phyloP scores from a whole-genome alignment of 2,888 invertebrate genomes.

The Zygothrica quintamaculata region DNA sequence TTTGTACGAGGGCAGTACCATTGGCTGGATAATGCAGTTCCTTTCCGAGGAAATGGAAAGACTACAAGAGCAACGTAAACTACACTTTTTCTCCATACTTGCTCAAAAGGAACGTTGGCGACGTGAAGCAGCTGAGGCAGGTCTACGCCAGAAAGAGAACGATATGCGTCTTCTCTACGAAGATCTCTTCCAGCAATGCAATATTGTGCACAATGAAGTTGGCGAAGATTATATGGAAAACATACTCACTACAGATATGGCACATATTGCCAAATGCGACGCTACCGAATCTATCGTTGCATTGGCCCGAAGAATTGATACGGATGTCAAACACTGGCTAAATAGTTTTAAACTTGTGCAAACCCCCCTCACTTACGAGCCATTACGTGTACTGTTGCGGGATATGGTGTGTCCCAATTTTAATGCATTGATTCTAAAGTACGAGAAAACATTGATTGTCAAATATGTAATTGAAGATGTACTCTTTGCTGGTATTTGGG shows the following conservation, averaged over 20 bases:
- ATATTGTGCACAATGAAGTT: conserved; percentile 85
- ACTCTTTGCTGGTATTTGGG: conserved; percentile 84
- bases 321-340: conserved; percentile 81
- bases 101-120: conserved; percentile 91
- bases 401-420: conserved; percentile 67
- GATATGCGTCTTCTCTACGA: conserved; percentile 90
- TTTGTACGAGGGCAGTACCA: conserved; percentile 89
- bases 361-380: conserved; percentile 66
- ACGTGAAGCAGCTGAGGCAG: conserved; percentile 92
- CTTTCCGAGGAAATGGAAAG: conserved; percentile 91
- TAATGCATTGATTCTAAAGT: conserved; percentile 28
- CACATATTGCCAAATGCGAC: conserved; percentile 86
- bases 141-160: conserved; percentile 90
- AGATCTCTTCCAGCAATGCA: conserved; percentile 90
- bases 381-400: conserved; percentile 57
- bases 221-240: conserved; percentile 88
- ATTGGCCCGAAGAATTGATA: conserved; percentile 86
- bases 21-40: conserved; percentile 90
- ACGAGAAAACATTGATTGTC: conserved; percentile 57
- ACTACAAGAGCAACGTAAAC: conserved; percentile 90
- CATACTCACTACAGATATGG: conserved; percentile 87
- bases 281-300: conserved; percentile 86
- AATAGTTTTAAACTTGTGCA: conserved; percentile 66
- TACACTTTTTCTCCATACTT: conserved; percentile 91
- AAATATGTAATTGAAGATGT: conserved; percentile 82